phyloP scores from a whole-genome alignment of 2,113 vertebrate genomes.

The Tonatia bakeri region DNA sequence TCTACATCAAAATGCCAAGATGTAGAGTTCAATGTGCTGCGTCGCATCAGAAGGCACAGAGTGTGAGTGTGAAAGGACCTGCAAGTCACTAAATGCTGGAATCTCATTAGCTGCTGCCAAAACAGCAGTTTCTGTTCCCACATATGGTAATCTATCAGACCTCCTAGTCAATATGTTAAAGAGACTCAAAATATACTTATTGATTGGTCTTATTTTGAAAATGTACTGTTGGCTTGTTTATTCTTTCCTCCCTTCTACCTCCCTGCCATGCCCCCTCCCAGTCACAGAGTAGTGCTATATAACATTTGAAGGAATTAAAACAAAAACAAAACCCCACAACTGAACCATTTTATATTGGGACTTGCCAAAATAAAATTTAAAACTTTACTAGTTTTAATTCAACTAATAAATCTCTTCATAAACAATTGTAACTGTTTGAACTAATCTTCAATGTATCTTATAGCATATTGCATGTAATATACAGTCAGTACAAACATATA shows the following conservation, averaged over 20 bases:
- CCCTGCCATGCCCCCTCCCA: not conserved
- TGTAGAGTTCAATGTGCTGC: not conserved
- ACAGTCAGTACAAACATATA: not conserved
- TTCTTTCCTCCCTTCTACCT: not conserved
- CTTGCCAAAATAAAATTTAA: not conserved
- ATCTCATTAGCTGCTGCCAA: conserved; percentile 21
- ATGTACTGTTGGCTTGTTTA: not conserved
- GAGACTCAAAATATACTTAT: not conserved
- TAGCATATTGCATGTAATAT: not conserved
- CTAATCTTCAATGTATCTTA: not conserved
- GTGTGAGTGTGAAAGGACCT: not conserved
- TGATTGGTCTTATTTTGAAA: conserved; percentile 20
- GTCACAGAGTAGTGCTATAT: not conserved
- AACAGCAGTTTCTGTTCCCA: not conserved
- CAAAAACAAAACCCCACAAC: not conserved
- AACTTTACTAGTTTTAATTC: not conserved
- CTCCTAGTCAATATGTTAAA: not conserved
- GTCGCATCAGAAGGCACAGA: not conserved
- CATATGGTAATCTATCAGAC: not conserved
- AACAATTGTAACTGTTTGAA: not conserved
- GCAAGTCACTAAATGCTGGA: not conserved
- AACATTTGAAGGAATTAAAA: not conserved
- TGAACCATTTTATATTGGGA: not conserved
- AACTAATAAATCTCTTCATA: not conserved
- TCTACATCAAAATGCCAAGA: not conserved